Evolutionary conservation across 2,888 invertebrate species (phyloP).

Genomic region (Microplitis deprimator): DNA sequence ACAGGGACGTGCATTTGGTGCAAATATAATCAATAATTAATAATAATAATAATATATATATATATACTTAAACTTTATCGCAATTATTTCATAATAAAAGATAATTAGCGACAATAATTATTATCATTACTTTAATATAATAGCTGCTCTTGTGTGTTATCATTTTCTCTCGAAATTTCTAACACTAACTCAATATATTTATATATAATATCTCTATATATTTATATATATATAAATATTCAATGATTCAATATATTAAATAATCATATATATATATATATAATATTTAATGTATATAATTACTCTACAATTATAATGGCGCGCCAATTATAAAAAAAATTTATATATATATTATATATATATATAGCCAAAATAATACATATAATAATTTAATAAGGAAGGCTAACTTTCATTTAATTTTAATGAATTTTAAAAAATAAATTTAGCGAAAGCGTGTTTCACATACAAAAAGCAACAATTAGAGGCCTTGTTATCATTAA

Average conservation of each 20-base stretch:
- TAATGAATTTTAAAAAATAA: not conserved
- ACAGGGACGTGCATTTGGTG: constrained; percentile 39
- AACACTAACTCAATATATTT: constrained; percentile 54
- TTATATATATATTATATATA: constrained; percentile 53
- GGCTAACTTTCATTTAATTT: constrained; percentile 43
- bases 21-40: constrained; percentile 27
- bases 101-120: constrained; percentile 57
- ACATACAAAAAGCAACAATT: constrained; percentile 71
- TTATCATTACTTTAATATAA: constrained; percentile 48
- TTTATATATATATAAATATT: constrained; percentile 53
- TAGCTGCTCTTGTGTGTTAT: constrained; percentile 57
- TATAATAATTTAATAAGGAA: constrained; percentile 51
- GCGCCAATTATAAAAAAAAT: constrained; percentile 55
- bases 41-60: constrained; percentile 6
- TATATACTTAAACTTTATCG: constrained; percentile 45
- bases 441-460: constrained; percentile 66
- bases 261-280: constrained; percentile 60
- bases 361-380: constrained; percentile 39
- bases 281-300: constrained; percentile 43
- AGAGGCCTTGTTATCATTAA: constrained; percentile 67
- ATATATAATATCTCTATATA: constrained; percentile 56
- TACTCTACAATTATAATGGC: constrained; percentile 56
- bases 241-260: constrained; percentile 64
- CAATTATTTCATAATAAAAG: constrained; percentile 49
- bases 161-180: constrained; percentile 57